phyloP scores from a whole-genome alignment of 2,888 invertebrate species.

The Dicranocentrus wangi region DNA sequence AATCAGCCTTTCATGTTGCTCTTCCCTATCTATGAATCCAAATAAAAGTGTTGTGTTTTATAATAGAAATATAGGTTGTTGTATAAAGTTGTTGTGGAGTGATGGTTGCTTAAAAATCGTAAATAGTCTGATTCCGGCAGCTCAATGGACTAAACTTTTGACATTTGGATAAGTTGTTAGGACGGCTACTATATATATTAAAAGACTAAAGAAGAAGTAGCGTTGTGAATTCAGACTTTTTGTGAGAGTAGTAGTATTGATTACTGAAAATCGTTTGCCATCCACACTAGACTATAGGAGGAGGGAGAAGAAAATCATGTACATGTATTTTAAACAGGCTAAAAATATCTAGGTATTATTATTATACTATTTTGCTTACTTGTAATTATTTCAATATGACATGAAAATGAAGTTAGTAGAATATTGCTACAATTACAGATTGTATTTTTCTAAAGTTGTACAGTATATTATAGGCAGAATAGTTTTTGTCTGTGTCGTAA shows the following conservation, averaged over 20 bases:
- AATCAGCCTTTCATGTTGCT: not conserved
- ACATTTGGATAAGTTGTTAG: no score
- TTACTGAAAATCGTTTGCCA: not conserved
- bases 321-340: not conserved
- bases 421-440: slow-evolving; percentile 7
- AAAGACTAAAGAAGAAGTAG: not conserved
- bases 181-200: not conserved
- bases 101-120: slow-evolving; percentile 16
- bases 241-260: not conserved
- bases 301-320: not conserved
- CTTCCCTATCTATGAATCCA: not conserved
- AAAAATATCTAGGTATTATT: not conserved
- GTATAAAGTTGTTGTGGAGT: slow-evolving; percentile 17
- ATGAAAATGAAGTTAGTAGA: not conserved
- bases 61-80: not conserved
- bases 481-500: not conserved
- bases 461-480: not conserved
- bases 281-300: not conserved
- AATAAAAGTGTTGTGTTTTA: not conserved
- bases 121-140: slow-evolving; percentile 55
- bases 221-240: not conserved
- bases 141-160: slow-evolving; percentile 31
- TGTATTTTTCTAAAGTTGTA: slow-evolving; percentile 18
- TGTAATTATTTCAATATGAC: not conserved
- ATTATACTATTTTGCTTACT: not conserved